phyloP scores from a whole-genome alignment of 2,113 vertebrate species.

The Neogobius melanostomus region DNA sequence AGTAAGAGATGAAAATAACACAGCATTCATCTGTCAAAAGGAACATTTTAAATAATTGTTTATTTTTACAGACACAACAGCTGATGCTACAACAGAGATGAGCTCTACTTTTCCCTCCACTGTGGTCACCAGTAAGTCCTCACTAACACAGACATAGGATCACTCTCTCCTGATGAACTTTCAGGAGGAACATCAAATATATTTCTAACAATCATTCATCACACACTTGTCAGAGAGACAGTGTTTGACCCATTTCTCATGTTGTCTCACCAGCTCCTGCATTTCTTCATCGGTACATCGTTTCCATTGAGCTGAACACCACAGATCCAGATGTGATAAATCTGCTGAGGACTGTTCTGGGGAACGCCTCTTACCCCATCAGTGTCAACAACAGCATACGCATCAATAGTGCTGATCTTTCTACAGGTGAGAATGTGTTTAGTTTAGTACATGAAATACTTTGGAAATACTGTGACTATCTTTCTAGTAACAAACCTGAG shows the following conservation, averaged over 20 bases:
- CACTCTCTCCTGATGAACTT: not conserved
- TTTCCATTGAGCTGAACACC: constrained; percentile 40
- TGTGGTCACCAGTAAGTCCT: not conserved
- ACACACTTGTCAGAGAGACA: not conserved
- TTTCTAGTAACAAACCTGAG: not conserved
- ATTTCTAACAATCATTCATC: not conserved
- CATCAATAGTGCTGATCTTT: constrained; percentile 20
- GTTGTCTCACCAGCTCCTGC: constrained; percentile 9
- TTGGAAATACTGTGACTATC: not conserved
- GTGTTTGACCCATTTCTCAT: not conserved
- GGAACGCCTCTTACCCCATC: constrained; percentile 33
- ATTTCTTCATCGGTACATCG: constrained; percentile 9
- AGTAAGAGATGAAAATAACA: not conserved
- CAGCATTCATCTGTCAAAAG: too few relatives aligned
- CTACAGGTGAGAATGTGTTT: constrained; percentile 39
- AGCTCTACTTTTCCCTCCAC: too few relatives aligned
- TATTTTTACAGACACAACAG: too few relatives aligned
- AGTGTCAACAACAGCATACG: constrained; percentile 8
- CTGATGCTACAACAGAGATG: too few relatives aligned
- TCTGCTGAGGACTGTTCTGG: constrained; percentile 26
- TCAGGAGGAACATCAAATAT: not conserved
- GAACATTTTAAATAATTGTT: too few relatives aligned
- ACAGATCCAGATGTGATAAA: constrained; percentile 23
- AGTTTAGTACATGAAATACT: not conserved
- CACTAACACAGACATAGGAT: not conserved